phyloP scores from a whole-genome alignment of 2,797 vertebrate genomes.

The Pseudotriccus pelzelni region DNA sequence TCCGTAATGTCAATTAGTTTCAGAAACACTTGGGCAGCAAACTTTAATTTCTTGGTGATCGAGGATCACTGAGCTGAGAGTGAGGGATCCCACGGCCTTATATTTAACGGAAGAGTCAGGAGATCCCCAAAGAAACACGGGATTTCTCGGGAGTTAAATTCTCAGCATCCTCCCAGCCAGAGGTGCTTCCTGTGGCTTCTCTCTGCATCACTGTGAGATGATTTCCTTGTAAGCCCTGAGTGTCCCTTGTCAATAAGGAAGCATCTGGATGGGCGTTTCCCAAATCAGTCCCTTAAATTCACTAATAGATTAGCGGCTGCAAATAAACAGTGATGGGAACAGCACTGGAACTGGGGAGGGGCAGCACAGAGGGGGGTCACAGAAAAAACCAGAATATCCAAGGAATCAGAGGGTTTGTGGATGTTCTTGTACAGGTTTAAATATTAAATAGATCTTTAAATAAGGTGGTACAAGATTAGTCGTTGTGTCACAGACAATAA shows the following conservation, averaged over 20 bases:
- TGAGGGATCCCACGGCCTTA: neutral
- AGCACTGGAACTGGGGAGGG: neutral
- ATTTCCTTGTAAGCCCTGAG: neutral
- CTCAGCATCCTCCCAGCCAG: neutral
- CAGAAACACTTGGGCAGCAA: neutral
- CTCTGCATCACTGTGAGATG: neutral
- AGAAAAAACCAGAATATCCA: neutral
- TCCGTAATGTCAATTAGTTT: fast-evolving
- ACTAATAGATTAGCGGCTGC: neutral
- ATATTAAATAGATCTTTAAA: neutral
- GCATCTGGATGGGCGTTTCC: neutral
- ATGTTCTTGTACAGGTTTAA: neutral
- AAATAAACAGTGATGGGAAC: neutral
- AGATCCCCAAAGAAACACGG: neutral
- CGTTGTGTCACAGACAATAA: neutral
- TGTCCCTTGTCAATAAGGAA: neutral
- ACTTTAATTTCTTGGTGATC: neutral
- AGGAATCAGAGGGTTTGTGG: neutral
- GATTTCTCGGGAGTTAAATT: neutral
- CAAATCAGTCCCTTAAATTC: neutral
- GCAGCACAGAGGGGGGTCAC: neutral
- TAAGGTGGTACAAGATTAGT: neutral
- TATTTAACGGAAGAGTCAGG: neutral
- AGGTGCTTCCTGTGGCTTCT: neutral
- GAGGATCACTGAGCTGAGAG: neutral